Evolutionary conservation across 2,888 invertebrate species (phyloP).

Genomic region (Druceiella hillmani): DNA sequence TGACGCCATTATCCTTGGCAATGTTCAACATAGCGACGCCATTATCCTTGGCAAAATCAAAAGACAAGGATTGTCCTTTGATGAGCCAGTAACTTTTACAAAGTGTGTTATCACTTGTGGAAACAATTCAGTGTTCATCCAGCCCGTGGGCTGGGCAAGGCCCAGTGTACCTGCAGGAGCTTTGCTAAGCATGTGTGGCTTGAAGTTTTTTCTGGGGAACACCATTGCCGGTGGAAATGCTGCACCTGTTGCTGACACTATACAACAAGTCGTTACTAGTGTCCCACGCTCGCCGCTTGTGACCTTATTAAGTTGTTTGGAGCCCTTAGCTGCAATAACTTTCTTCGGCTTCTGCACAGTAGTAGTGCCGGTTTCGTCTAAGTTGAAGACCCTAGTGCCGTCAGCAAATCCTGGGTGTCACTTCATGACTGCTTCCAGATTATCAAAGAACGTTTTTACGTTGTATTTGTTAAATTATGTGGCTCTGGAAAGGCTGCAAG

Average conservation of each 20-base stretch:
- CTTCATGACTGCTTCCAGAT: constrained; percentile 23
- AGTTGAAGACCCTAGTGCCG: constrained; percentile 20
- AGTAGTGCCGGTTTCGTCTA: constrained; percentile 24
- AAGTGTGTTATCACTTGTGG: constrained; percentile 28
- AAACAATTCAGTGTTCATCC: constrained; percentile 28
- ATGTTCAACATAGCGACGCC: constrained; percentile 23
- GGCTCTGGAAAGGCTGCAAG: constrained; percentile 17
- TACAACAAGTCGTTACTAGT: constrained; percentile 27
- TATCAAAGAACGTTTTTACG: constrained; percentile 23
- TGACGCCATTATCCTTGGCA: constrained; percentile 30
- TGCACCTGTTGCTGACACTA: constrained; percentile 26
- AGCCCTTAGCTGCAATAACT: constrained; percentile 24
- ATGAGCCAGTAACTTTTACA: constrained; percentile 23
- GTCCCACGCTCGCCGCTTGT: constrained; percentile 29
- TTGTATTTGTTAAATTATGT: constrained; percentile 18
- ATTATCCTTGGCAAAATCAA: too few relatives aligned
- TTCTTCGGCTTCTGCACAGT: constrained; percentile 23
- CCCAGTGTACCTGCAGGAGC: constrained; percentile 29
- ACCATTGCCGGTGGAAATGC: constrained; percentile 28
- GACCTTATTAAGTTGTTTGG: constrained; percentile 26
- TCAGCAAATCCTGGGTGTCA: constrained; percentile 20
- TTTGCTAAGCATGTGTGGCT: constrained; percentile 27
- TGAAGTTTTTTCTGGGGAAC: too few relatives aligned
- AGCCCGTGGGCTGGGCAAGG: constrained; percentile 27
- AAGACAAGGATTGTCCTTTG: constrained; percentile 24